These are phyloP conservation scores for Scalopus aquaticus DNA, from an alignment of 2,113 vertebrate species.

Conservation along the genomic window DNA sequence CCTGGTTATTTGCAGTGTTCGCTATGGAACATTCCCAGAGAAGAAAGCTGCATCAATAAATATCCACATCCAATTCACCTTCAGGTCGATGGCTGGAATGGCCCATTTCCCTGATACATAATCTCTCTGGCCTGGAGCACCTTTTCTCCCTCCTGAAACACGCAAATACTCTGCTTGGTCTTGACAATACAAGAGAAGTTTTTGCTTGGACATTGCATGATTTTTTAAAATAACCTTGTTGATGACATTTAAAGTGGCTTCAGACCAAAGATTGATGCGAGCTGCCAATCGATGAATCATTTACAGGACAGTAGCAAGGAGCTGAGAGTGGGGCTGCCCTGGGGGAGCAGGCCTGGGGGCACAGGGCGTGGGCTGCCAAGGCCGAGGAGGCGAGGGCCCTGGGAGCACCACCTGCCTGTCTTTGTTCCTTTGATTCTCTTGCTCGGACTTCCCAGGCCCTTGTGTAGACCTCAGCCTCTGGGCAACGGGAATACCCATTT, in stretches of 20 bases:
- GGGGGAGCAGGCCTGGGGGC: fast-evolving
- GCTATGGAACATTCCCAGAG: background rate
- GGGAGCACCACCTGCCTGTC: background rate
- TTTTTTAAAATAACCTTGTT: conserved; percentile 45
- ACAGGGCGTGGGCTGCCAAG: fast-evolving
- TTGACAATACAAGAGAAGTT: background rate
- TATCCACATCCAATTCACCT: background rate
- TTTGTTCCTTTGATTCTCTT: background rate
- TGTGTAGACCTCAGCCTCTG: background rate
- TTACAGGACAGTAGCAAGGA: fast-evolving
- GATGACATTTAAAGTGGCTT: conserved; percentile 52
- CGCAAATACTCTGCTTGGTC: background rate
- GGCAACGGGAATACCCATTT: fast-evolving
- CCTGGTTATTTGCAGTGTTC: background rate
- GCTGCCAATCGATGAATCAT: background rate
- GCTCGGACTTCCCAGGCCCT: background rate
- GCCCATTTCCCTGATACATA: background rate
- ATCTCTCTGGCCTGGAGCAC: background rate
- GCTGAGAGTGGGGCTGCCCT: no score
- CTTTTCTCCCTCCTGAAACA: background rate
- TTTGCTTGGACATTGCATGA: background rate
- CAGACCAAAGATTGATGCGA: background rate
- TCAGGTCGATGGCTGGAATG: background rate
- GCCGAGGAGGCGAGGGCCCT: fast-evolving
- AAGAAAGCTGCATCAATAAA: background rate